These are phyloP conservation scores for Odontamblyopus lacepedii DNA, from an alignment of 2,797 vertebrate species.

Conservation along the genomic window DNA sequence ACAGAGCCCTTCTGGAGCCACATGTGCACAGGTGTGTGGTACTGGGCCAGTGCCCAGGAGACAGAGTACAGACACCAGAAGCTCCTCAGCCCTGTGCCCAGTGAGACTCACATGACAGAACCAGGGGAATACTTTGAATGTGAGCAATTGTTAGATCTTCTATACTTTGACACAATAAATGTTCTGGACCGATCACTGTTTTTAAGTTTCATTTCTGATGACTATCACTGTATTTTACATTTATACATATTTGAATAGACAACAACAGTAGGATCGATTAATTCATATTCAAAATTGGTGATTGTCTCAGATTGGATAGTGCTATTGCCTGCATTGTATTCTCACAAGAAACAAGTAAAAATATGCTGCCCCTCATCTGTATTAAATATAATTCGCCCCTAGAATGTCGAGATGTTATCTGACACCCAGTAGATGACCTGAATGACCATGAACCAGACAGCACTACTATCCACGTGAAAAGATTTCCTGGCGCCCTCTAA, in stretches of 20 bases:
- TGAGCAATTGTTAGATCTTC: neutral
- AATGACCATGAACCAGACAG: neutral
- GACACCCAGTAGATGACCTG: neutral
- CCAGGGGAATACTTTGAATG: neutral
- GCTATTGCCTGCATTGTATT: no score
- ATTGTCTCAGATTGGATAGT: no score
- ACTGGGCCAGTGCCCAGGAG: slow-evolving; percentile 49
- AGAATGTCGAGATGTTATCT: neutral
- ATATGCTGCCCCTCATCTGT: neutral
- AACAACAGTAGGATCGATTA: neutral
- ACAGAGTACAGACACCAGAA: slow-evolving; percentile 35
- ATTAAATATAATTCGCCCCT: neutral
- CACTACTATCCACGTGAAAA: neutral
- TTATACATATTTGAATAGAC: neutral
- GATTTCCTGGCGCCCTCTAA: neutral
- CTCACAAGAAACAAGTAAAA: neutral
- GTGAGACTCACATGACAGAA: neutral
- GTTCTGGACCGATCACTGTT: neutral
- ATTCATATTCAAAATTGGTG: neutral
- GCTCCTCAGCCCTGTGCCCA: slow-evolving; percentile 6
- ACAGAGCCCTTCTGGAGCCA: slow-evolving; percentile 66
- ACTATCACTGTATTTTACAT: neutral
- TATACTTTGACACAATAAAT: neutral
- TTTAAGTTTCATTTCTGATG: no score
- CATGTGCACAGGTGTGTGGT: slow-evolving; percentile 50